These are phyloP conservation scores for Takifugu ocellatus DNA, from an alignment of 2,797 vertebrate species.

Conservation along the genomic window DNA sequence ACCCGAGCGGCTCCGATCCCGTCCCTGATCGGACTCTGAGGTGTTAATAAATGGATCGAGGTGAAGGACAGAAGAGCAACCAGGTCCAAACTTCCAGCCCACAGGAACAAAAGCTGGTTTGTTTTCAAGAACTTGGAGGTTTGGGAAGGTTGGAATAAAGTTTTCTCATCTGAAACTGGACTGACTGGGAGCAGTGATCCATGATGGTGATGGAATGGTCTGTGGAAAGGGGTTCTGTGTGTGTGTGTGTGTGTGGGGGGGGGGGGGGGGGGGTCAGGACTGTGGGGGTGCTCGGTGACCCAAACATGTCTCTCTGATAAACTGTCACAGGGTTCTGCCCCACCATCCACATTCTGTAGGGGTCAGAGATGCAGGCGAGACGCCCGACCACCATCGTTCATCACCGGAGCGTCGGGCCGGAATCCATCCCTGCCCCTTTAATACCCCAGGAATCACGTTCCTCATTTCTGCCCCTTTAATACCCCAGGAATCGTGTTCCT, in stretches of 20 bases:
- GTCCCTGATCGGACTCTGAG: no score
- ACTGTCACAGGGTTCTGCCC: slow-evolving; percentile 32
- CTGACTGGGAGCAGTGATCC: slow-evolving; percentile 35
- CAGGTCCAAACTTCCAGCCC: background rate
- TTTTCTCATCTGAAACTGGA: background rate
- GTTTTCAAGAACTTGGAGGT: background rate
- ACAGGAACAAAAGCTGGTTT: no score
- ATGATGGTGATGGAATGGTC: slow-evolving; percentile 36
- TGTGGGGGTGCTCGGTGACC: slow-evolving; percentile 45
- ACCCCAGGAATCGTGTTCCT: no score
- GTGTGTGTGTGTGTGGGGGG: background rate
- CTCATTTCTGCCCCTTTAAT: no score
- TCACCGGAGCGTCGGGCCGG: slow-evolving; percentile 21
- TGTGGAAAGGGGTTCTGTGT: background rate
- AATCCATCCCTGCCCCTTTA: slow-evolving; percentile 19
- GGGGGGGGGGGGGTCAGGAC: slow-evolving; percentile 12
- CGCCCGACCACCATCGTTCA: slow-evolving; percentile 25
- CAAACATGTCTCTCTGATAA: slow-evolving; percentile 50
- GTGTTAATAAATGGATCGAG: no score
- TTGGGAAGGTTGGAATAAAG: no score
- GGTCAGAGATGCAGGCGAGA: slow-evolving; percentile 29
- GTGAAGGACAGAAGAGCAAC: no score
- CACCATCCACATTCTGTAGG: slow-evolving; percentile 26
- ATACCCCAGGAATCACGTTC: no score
- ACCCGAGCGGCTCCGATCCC: background rate